These are phyloP conservation scores for Lethenteron reissneri DNA, from an alignment of 2,113 vertebrate genomes.

Conservation along the genomic window DNA sequence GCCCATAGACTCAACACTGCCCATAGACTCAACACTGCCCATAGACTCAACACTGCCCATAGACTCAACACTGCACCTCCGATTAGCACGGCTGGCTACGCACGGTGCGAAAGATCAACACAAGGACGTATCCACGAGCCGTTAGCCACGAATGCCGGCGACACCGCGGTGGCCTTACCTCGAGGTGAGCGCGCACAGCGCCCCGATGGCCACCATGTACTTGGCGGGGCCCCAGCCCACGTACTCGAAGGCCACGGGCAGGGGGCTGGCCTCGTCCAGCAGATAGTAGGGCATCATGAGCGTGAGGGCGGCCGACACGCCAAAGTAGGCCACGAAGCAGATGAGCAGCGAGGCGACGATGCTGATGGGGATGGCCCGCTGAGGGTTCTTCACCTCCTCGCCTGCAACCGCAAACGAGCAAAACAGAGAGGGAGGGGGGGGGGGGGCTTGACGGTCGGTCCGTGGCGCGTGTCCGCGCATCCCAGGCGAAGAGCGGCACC, in stretches of 20 bases:
- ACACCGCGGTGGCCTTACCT: slow-evolving; percentile 32
- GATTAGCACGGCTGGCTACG: too few species aligned
- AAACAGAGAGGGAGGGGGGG: neutral
- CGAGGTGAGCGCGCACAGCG: slow-evolving; percentile 76
- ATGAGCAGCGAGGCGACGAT: slow-evolving; percentile 70
- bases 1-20: too few species aligned
- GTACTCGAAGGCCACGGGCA: slow-evolving; percentile 54
- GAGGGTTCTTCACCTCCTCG: slow-evolving; percentile 76
- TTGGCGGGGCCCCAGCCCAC: slow-evolving; percentile 56
- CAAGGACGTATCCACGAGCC: too few species aligned
- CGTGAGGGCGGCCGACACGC: slow-evolving; percentile 67
- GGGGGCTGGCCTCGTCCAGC: slow-evolving; percentile 47
- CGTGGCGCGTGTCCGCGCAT: too few species aligned
- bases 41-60: too few species aligned
- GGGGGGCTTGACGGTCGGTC: too few species aligned
- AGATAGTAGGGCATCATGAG: slow-evolving; percentile 84
- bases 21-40: too few species aligned
- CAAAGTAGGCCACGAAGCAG: slow-evolving; percentile 78
- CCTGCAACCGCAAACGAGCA: slow-evolving; percentile 22
- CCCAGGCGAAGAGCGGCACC: too few species aligned
- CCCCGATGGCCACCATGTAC: slow-evolving; percentile 62
- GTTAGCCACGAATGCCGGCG: neutral
- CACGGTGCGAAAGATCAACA: neutral
- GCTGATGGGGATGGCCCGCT: slow-evolving; percentile 62
- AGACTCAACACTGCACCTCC: too few species aligned